Evolutionary conservation across 2,113 vertebrate species (phyloP).

Genomic region (Corvus cornix): DNA sequence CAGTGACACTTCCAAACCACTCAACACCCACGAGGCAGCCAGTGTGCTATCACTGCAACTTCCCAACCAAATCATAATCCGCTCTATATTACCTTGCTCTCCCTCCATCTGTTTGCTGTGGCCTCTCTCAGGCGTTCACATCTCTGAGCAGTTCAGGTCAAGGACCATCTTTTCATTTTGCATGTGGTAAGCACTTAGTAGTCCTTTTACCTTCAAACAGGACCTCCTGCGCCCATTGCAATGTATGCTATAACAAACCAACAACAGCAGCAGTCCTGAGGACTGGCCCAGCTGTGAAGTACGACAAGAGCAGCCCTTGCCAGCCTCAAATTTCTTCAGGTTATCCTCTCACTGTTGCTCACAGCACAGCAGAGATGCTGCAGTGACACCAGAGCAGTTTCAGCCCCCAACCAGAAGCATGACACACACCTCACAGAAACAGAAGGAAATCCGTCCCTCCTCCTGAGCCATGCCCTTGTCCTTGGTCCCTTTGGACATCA

Average conservation of each 20-base stretch:
- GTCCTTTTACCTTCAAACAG: background rate
- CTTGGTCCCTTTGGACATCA: background rate
- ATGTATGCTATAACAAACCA: fast-evolving
- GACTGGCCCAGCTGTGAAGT: background rate
- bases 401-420: background rate
- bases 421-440: background rate
- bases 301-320: background rate
- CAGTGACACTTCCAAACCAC: conserved; percentile 45
- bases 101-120: conserved; percentile 47
- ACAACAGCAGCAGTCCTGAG: background rate
- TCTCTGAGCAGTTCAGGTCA: background rate
- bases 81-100: background rate
- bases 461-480: background rate
- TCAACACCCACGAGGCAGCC: conserved; percentile 34
- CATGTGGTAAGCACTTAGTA: conserved; percentile 1
- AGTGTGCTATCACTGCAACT: conserved; percentile 47
- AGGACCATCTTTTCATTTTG: conserved; percentile 26
- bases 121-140: background rate
- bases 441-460: background rate
- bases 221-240: background rate
- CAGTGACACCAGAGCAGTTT: background rate
- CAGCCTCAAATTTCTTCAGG: background rate
- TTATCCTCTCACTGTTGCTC: background rate
- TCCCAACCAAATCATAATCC: conserved; percentile 18
- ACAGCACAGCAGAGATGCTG: background rate